Evolutionary conservation across 1,140 invertebrate genomes (phyloP).

Genomic region (Stenopsyche tienmushanensis): DNA sequence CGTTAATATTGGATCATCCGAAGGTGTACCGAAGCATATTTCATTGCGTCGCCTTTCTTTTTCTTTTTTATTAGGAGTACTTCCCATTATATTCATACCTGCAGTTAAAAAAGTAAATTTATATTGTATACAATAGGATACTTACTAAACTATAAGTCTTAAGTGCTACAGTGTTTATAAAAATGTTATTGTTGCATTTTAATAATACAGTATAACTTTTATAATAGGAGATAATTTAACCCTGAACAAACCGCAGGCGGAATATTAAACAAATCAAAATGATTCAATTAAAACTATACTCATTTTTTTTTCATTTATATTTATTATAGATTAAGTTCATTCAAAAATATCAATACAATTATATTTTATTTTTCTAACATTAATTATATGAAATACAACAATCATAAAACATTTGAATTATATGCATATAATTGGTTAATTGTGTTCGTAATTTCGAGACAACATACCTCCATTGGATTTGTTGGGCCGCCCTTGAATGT

Average conservation of each 20-base stretch:
- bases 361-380: too few species aligned
- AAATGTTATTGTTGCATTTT: too few species aligned
- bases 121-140: neutral
- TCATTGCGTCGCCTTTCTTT: slow-evolving; percentile 53
- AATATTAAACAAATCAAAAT: too few species aligned
- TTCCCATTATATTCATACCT: slow-evolving; percentile 26
- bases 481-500: slow-evolving; percentile 33
- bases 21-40: slow-evolving; percentile 57
- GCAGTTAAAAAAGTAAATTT: slow-evolving; percentile 16
- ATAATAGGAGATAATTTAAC: too few species aligned
- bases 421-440: neutral
- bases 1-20: slow-evolving; percentile 54
- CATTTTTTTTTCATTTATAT: too few species aligned
- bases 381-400: too few species aligned
- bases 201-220: too few species aligned
- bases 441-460: too few species aligned
- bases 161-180: neutral
- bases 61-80: slow-evolving; percentile 51
- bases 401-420: neutral
- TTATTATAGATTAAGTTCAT: too few species aligned
- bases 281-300: too few species aligned
- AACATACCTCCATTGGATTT: slow-evolving; percentile 30
- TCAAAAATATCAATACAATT: too few species aligned
- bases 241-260: too few species aligned
- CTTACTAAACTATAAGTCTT: neutral